A percentile compares a stretch with the other conserved stretches of the same genome.
These are phyloP conservation scores for Microcebus lehilahytsara DNA, from an alignment of 2,113 vertebrate species.

Conservation along the genomic window DNA sequence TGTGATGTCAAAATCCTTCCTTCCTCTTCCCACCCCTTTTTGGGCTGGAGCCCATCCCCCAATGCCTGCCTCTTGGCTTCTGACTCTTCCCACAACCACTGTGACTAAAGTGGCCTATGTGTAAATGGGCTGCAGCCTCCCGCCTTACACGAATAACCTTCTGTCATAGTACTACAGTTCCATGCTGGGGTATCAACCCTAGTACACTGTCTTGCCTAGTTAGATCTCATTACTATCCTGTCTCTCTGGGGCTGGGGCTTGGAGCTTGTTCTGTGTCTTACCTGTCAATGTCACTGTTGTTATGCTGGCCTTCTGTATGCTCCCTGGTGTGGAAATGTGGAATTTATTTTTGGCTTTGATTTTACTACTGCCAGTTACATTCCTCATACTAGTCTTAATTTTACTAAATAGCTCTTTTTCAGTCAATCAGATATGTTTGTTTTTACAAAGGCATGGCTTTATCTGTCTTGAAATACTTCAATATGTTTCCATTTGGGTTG, in stretches of 20 bases:
- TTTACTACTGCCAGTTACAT: neutral
- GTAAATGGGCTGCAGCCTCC: neutral
- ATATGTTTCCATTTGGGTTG: neutral
- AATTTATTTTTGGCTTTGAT: neutral
- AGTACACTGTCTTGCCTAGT: too few species aligned
- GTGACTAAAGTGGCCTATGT: too few species aligned
- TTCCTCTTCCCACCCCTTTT: too few species aligned
- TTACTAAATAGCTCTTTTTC: neutral
- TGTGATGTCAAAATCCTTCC: neutral
- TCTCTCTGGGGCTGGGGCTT: neutral
- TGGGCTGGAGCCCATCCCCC: fast-evolving
- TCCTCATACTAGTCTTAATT: neutral
- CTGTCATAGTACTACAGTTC: neutral
- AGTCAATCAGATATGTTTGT: neutral
- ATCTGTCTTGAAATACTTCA: neutral
- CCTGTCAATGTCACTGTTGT: neutral
- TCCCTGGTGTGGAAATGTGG: neutral
- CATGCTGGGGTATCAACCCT: fast-evolving
- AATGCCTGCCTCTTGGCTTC: neutral
- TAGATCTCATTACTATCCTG: neutral
- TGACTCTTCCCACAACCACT: neutral
- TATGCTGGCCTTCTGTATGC: neutral
- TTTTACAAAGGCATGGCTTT: neutral
- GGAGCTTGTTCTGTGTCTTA: neutral
- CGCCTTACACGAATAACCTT: neutral